Evolutionary conservation across 2,888 invertebrate species (phyloP), one percentile per base, ranked within the genome.

Genomic region (Orthonychiurus folsomi): DNA sequence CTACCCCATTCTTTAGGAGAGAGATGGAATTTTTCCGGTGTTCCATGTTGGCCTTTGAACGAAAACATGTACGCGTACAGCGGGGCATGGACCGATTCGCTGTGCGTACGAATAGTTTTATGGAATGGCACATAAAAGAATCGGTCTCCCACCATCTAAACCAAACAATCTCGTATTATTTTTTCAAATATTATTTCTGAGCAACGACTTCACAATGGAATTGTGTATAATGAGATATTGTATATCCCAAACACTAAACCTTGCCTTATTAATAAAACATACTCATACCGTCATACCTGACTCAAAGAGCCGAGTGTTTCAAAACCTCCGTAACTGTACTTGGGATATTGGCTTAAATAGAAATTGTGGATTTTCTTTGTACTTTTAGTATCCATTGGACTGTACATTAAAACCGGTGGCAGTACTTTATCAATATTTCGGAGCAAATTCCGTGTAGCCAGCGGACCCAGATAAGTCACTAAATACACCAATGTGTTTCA

Each of bases 81-180:
- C 5, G 59, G 59, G 9, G 50, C 50, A 25, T 5, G n/a, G 12
- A 59, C 25, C 9, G 23, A 20, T 3, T 21, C n/a, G 23, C 48
- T 50, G 47, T 59, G 59, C 3, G 20, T 5, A 15, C 37, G 23
- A 5, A 59, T 3, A 9, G 59, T 50, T 24, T 20, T 59, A 25
- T 59, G 59, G 20, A 59, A 59, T 21, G 59, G 59, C 15, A 23
- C 59, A 25, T 59, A 59, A 47, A 59, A 59, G 25, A 37, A 59
- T 59, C 50, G 47, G 20, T 59, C 59, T 12, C 59, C 59, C 5
- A 59, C 12, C 59, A 59, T 59, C 59, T 59, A 26, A n/a, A 57
- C 15, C 23, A 20, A 37, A 3, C 5, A 9, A 48, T 12, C n/a
- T 48, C n/a, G 48, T n/a, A 48, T 48, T 15, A 48, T 15, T n/a